Base-by-base conservation (phyloP, 2,797 vertebrate genomes). In the Sebastes alutus region DNA sequence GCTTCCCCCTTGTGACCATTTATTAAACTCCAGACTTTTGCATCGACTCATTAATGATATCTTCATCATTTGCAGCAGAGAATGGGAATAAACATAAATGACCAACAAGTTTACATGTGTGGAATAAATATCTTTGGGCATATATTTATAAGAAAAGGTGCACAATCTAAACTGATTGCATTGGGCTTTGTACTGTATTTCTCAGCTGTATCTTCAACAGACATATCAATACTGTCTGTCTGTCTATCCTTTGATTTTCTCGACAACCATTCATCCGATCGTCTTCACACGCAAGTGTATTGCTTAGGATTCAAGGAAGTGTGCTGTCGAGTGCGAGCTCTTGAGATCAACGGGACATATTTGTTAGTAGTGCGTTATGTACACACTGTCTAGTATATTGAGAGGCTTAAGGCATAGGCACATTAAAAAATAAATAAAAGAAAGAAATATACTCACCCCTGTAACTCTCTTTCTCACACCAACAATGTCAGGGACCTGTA, bases 1-100 rank as follows among this genome's bases (percentile, higher is more conserved):
- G 82, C 82, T 85, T 81, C 93, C 89, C 89, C 82, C 92, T 91
- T 76, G 87, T 93, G 92, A 87, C 85, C 54, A n/a, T 78, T 84
- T 80, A 81, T 52, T 64, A 83, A 89, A 93, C 77, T 91, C 86
- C 87, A 89, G 52, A 78, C 10, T 49, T 29, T 82, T 58, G 25
- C 33, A 23, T 71, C 16, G 38, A 58, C 38, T 59, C 54, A 23
- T 62, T 27, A 42, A 38, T 46, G 23, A 60, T 3, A 4, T 13
- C 23, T 30, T 30, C 18, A 63, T 32, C n/a, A 56, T 52, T 38
- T 6, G 52, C 35, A 63, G 23, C 9, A 25, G 6, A 27, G 69
- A 1, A 29, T 5, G 5, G 4, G n/a, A 29, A 49, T 25, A 38
- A 68, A 32, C 12, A 13, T 18, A 46, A 25, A 62, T 22, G 13